A percentile compares a stretch with the other conserved stretches of the same genome.
These are phyloP conservation scores for Eudemis profundana DNA, from an alignment of 2,888 invertebrate species.

Conservation along the genomic window DNA sequence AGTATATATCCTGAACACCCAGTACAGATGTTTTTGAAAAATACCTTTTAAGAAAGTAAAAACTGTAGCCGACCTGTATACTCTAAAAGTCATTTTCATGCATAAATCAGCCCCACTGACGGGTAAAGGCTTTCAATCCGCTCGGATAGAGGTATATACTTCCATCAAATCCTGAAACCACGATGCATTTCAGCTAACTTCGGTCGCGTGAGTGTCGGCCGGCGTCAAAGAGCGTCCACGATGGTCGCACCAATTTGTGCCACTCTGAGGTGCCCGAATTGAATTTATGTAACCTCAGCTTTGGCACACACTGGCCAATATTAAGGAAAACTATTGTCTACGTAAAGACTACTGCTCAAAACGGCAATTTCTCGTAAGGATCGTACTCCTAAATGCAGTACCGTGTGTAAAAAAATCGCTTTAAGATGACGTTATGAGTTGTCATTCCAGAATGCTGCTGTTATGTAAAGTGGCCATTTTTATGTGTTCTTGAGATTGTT, in stretches of 20 bases:
- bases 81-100: background rate
- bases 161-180: slow-evolving; percentile 14
- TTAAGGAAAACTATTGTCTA: background rate
- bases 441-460: no score
- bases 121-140: no score
- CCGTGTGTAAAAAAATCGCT: no score
- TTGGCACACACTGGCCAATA: slow-evolving; percentile 50
- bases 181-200: slow-evolving; percentile 14
- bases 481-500: no score
- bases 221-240: slow-evolving; percentile 70
- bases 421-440: no score
- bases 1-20: no score
- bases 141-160: background rate
- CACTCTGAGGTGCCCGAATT: slow-evolving; percentile 76
- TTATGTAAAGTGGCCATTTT: no score
- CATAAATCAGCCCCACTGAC: background rate
- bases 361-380: no score
- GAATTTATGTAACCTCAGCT: slow-evolving; percentile 77
- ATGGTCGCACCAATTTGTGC: slow-evolving; percentile 73
- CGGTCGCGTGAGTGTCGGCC: slow-evolving; percentile 44
- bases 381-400: no score
- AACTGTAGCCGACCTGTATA: background rate
- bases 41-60: no score
- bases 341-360: no score
- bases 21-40: no score